Conservation (phyloP, 2,113 vertebrate species). For the Limanda limanda region DNA sequence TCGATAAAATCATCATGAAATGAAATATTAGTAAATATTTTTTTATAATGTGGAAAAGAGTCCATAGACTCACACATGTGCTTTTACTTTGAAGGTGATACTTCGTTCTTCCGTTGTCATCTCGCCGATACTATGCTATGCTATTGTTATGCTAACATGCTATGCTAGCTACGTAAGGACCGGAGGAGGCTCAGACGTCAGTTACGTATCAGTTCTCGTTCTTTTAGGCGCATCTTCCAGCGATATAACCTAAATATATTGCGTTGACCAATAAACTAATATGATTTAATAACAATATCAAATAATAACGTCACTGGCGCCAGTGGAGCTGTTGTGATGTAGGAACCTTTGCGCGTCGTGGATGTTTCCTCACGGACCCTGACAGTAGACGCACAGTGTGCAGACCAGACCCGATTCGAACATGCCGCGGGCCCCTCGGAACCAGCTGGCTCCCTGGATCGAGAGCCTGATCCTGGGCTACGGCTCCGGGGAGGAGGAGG, state of each 20-base stretch:
- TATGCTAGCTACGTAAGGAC: neutral
- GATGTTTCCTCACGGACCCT: neutral
- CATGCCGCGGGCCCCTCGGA: conserved; percentile 18
- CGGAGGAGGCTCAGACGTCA: too few species aligned
- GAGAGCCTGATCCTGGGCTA: conserved; percentile 57
- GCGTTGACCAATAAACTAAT: too few species aligned
- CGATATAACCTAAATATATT: too few species aligned
- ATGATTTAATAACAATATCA: too few species aligned
- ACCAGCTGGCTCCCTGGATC: conserved; percentile 63
- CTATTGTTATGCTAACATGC: too few species aligned
- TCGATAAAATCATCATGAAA: too few species aligned
- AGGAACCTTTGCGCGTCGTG: conserved; percentile 5
- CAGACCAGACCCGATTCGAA: neutral
- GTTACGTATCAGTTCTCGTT: too few species aligned
- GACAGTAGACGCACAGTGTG: neutral
- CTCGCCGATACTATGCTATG: neutral
- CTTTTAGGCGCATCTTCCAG: too few species aligned
- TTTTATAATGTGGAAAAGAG: too few species aligned
- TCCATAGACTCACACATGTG: too few species aligned
- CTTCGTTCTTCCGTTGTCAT: fast-evolving
- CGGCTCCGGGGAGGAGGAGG: conserved; percentile 7
- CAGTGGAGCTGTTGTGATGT: neutral
- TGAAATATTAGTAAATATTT: too few species aligned
- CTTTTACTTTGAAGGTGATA: conserved; percentile 35
- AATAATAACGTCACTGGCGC: neutral